Evolutionary conservation across 1,140 invertebrate species (phyloP), one percentile per base, ranked within the genome.

Genomic region (Diorhabda elongata): DNA sequence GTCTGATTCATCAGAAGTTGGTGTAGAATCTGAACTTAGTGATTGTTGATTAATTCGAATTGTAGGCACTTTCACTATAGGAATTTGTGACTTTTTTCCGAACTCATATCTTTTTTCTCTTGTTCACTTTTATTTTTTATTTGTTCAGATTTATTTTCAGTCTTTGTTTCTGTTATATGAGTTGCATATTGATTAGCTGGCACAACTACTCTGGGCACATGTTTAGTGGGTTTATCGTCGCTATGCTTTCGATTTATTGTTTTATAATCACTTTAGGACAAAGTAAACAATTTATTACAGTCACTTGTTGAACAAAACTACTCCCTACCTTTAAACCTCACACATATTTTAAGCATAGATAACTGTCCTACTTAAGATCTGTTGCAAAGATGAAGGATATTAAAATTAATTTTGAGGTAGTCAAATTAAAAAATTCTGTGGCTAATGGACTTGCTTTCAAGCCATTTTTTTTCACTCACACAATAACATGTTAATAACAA

Each of bases 201-300:
- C 7, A 74, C 74, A 9, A 73, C 70, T 5, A 80, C 79, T 60
- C 78, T 73, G 6, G 79, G 78, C 43, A 79, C 78, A 67, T 74
- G 41, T 66, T 73, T 73, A 7, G 42, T 56, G 8, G 52, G n/a
- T 58, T 75, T 74, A 3, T 67, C 69, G 8, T 76, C 75, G 43
- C 63, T 71, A 2, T 71, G 59, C 58, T 69, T 73, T 67, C 70
- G 73, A 9, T 65, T 64, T 58, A 76, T 75, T 8, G 74, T 71
- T 78, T 79, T 41, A 80, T 78, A 26, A 79, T 73, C 42, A 79
- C 69, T 71, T 80, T 80, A 3, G 80, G 76, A 73, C 80, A 78
- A 3, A 69, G 11, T 56, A 26, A 26, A 26, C 26, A 26, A 26
- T 26, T 26, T 26, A 26, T 11, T 11, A 0, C 11, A 11, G 11